Percentiles rank a stretch among this genome's conserved stretches.
Conservation (phyloP, 2,797 vertebrate genomes). For the Loriculus beryllinus region DNA sequence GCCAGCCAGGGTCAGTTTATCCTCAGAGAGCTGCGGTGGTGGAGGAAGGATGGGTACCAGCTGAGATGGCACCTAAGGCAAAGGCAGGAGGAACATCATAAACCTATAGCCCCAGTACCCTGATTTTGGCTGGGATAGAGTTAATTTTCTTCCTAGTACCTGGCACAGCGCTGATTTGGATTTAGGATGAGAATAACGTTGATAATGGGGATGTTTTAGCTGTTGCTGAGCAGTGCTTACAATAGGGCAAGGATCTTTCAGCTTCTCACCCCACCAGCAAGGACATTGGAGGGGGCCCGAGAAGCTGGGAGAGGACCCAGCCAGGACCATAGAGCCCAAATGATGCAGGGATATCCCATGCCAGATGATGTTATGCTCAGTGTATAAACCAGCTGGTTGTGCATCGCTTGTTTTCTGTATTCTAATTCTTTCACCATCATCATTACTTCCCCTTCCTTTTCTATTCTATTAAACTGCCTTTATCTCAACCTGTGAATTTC, state of each 20-base stretch:
- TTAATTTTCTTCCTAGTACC: not conserved
- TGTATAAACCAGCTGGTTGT: not conserved
- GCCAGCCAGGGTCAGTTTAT: conserved; percentile 35
- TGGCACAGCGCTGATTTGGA: not conserved
- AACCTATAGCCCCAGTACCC: not conserved
- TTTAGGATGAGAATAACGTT: not conserved
- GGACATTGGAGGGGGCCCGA: not conserved
- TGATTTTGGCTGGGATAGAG: not conserved
- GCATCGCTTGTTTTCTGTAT: not conserved
- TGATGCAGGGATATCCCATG: not conserved
- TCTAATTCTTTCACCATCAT: not conserved
- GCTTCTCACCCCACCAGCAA: not conserved
- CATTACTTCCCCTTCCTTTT: not conserved
- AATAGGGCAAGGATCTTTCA: not conserved
- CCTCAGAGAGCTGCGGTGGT: not conserved
- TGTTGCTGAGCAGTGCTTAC: not conserved
- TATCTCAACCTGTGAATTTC: not conserved
- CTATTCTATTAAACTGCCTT: not conserved
- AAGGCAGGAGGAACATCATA: not conserved
- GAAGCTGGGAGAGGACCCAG: not conserved
- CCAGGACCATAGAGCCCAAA: not conserved
- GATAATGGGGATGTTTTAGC: not conserved
- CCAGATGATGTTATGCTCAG: not conserved
- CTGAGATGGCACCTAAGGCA: not conserved
- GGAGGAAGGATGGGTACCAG: not conserved